phyloP scores from a whole-genome alignment of 2,113 vertebrate genomes.

The Chrysemys picta region DNA sequence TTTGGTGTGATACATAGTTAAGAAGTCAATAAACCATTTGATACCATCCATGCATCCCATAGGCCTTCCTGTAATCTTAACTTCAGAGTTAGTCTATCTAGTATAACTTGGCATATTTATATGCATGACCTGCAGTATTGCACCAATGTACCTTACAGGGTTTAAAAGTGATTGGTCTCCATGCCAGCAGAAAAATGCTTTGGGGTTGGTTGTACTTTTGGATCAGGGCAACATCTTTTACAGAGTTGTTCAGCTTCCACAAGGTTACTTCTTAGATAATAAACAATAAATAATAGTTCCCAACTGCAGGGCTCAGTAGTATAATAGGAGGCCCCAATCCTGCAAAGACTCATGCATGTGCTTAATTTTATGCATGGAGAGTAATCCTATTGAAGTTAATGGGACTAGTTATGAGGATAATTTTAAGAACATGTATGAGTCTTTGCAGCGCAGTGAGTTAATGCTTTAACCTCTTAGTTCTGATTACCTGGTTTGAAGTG shows the following conservation, averaged over 20 bases:
- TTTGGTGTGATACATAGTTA: neutral
- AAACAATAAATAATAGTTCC: neutral
- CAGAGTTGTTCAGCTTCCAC: neutral
- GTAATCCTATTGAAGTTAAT: neutral
- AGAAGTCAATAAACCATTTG: neutral
- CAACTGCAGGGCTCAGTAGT: neutral
- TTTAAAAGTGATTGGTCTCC: neutral
- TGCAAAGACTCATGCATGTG: neutral
- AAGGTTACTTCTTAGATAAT: neutral
- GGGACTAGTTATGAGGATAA: neutral
- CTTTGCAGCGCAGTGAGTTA: neutral
- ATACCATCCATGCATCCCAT: neutral
- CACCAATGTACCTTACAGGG: neutral
- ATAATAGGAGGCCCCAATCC: neutral
- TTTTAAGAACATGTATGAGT: neutral
- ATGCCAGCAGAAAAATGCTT: neutral
- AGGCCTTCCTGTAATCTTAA: neutral
- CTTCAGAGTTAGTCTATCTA: neutral
- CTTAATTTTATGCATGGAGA: neutral
- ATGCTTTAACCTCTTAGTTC: neutral
- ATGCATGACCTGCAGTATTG: neutral
- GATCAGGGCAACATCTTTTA: neutral
- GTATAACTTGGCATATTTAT: neutral
- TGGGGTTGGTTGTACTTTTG: neutral
- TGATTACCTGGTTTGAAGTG: neutral